Percentiles rank a stretch among this genome's conserved stretches.
Evolutionary conservation across 1,140 invertebrate species (phyloP).

Genomic region (Limonius californicus): DNA sequence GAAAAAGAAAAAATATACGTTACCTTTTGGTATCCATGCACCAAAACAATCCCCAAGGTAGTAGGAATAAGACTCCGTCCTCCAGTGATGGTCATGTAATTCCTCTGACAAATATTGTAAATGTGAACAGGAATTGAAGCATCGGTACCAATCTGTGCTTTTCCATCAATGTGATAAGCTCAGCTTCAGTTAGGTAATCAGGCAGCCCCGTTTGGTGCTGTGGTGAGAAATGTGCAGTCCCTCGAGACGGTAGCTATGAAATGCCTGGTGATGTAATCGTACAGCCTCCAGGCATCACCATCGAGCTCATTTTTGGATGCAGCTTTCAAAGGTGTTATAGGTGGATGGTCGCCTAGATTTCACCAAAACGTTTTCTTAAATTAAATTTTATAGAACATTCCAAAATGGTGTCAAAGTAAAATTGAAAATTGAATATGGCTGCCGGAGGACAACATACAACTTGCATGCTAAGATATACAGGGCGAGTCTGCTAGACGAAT

Average conservation of each 20-base stretch:
- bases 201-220: slow-evolving; percentile 93
- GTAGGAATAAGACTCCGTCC: slow-evolving; percentile 85
- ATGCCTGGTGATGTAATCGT: slow-evolving; percentile 95
- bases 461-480: too few relatives aligned
- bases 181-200: slow-evolving; percentile 95
- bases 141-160: slow-evolving; percentile 99
- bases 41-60: slow-evolving; percentile 90
- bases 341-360: slow-evolving; percentile 95
- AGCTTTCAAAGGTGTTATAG: slow-evolving; percentile 94
- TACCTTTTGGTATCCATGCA: slow-evolving; percentile 97
- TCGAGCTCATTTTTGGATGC: slow-evolving; percentile 74
- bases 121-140: slow-evolving; percentile 99
- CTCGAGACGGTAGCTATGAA: slow-evolving; percentile 88
- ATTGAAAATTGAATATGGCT: too few relatives aligned
- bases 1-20: too few relatives aligned
- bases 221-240: slow-evolving; percentile 86
- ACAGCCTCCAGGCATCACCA: slow-evolving; percentile 86
- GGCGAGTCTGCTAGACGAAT: too few relatives aligned
- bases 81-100: slow-evolving; percentile 86
- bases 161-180: slow-evolving; percentile 98
- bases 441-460: too few relatives aligned
- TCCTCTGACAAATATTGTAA: slow-evolving; percentile 96
- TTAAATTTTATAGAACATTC: background rate
- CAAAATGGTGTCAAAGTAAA: background rate
- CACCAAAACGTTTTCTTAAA: background rate